Conservation (phyloP, 2,113 vertebrate genomes). For the Andinoacara biseriatus region DNA sequence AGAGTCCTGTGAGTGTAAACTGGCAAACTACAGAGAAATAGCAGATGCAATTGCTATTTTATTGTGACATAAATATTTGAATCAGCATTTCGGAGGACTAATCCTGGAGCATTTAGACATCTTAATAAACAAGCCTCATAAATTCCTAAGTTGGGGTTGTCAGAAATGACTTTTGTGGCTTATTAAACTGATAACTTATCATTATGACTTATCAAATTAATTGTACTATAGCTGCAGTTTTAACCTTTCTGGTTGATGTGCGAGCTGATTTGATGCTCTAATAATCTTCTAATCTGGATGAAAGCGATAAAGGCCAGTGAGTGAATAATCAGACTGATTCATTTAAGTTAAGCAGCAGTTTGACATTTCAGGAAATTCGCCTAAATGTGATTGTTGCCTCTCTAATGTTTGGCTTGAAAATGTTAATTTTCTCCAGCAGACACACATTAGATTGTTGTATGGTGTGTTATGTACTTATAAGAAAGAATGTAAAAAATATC, state of each 20-base stretch:
- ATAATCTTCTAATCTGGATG: constrained; percentile 11
- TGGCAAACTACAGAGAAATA: background rate
- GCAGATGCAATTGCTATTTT: background rate
- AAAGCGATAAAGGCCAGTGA: constrained; percentile 3
- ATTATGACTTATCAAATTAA: background rate
- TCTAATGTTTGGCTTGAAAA: background rate
- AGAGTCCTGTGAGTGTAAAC: background rate
- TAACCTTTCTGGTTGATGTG: background rate
- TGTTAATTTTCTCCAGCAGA: background rate
- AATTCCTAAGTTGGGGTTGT: background rate
- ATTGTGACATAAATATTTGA: constrained; percentile 21
- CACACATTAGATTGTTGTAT: background rate
- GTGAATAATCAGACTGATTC: constrained; percentile 10
- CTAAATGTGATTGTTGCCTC: background rate
- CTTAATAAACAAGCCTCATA: background rate
- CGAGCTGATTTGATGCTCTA: constrained; percentile 1
- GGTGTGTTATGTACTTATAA: background rate
- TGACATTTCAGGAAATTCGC: background rate
- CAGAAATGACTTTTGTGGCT: background rate
- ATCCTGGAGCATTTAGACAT: background rate
- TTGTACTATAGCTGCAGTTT: background rate
- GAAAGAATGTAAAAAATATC: background rate
- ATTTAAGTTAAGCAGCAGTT: constrained; percentile 8
- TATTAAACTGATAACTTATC: background rate
- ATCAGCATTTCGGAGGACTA: background rate